Percentiles rank a stretch among this genome's conserved stretches.
Evolutionary conservation across 1,140 invertebrate genomes (phyloP).

Genomic region (Forficula auricularia): DNA sequence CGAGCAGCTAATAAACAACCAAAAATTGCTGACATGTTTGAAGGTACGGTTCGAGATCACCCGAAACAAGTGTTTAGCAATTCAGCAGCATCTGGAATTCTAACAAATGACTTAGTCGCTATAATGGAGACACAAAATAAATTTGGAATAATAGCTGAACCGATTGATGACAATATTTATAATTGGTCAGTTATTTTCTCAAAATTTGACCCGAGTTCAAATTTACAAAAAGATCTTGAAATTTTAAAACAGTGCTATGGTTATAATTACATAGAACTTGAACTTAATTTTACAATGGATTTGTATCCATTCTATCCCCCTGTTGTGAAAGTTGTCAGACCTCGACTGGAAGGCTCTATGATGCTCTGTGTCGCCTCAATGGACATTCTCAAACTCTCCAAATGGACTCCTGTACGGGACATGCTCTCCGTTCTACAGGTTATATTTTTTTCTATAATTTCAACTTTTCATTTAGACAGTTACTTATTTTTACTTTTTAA

Average conservation of each 20-base stretch:
- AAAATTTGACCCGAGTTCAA: slow-evolving; percentile 18
- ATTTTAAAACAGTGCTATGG: slow-evolving; percentile 17
- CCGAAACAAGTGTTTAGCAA: slow-evolving; percentile 22
- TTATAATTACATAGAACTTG: slow-evolving; percentile 22
- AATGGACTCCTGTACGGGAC: slow-evolving; percentile 22
- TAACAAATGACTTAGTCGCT: slow-evolving; percentile 23
- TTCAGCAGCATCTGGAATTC: slow-evolving; percentile 21
- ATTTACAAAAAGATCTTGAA: slow-evolving; percentile 16
- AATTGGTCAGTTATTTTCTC: slow-evolving; percentile 22
- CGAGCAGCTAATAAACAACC: slow-evolving; percentile 18
- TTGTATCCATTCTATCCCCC: slow-evolving; percentile 26
- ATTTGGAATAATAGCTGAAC: slow-evolving; percentile 21
- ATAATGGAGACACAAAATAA: slow-evolving; percentile 21
- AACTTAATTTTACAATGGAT: slow-evolving; percentile 24
- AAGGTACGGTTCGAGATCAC: slow-evolving; percentile 15
- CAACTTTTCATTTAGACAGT: too few relatives aligned
- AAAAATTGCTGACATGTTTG: slow-evolving; percentile 14
- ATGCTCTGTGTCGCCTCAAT: slow-evolving; percentile 23
- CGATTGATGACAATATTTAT: slow-evolving; percentile 25
- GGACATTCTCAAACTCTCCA: slow-evolving; percentile 22
- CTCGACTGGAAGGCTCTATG: slow-evolving; percentile 20
- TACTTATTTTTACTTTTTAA: too few relatives aligned
- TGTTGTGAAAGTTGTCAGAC: slow-evolving; percentile 22
- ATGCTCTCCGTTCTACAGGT: slow-evolving; percentile 16
- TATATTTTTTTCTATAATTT: too few relatives aligned